Conservation (phyloP, 2,113 vertebrate genomes). For the Lepisosteus oculatus region DNA sequence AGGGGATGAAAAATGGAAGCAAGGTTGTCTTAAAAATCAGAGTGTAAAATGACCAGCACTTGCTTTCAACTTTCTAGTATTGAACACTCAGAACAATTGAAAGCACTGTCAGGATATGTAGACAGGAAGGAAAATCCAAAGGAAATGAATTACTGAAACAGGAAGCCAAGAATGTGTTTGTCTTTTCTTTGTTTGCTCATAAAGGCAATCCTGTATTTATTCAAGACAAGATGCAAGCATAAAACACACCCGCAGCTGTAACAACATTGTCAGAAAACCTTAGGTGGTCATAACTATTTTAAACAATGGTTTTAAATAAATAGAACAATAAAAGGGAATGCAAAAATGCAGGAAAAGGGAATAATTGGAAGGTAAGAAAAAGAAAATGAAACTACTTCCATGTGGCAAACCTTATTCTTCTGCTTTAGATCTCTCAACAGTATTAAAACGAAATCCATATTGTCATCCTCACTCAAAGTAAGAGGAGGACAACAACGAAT, state of each 20-base stretch:
- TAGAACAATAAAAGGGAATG: not conserved
- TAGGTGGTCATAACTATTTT: too few species aligned
- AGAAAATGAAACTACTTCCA: too few species aligned
- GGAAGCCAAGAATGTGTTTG: slow-evolving; percentile 35
- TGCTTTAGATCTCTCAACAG: slow-evolving; percentile 52
- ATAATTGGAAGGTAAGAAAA: too few species aligned
- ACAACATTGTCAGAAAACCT: not conserved
- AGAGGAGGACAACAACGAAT: slow-evolving; percentile 54
- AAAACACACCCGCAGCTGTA: not conserved
- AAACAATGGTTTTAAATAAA: too few species aligned
- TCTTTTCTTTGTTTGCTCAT: slow-evolving; percentile 40
- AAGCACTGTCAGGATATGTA: not conserved
- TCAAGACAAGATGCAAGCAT: not conserved
- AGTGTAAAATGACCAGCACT: too few species aligned
- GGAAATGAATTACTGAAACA: slow-evolving; percentile 36
- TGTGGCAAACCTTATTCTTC: slow-evolving; percentile 36
- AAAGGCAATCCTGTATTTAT: not conserved
- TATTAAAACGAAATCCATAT: slow-evolving; percentile 64
- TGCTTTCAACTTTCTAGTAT: too few species aligned
- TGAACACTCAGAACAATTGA: too few species aligned
- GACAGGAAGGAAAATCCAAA: slow-evolving; percentile 5
- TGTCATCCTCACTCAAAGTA: slow-evolving; percentile 55
- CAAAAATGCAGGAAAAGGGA: too few species aligned
- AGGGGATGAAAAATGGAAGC: too few species aligned
- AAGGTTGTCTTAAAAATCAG: too few species aligned